Percentiles rank a stretch among this genome's conserved stretches.
Conservation (phyloP, 2,797 vertebrate genomes). For the Hybognathus amarus region DNA sequence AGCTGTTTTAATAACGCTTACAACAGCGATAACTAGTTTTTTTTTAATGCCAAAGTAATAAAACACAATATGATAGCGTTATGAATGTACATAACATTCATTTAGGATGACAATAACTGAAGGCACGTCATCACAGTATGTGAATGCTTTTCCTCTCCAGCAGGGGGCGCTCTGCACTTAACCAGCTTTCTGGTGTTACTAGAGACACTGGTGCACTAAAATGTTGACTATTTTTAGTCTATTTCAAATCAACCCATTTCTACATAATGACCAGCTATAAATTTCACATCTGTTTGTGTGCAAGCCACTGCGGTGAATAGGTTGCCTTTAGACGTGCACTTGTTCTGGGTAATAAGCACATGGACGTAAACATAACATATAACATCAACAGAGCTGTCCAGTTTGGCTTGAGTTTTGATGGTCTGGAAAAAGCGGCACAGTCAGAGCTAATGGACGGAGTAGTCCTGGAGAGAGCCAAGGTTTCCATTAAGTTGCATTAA, state of each 20-base stretch:
- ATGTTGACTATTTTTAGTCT: neutral
- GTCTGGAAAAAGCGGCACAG: constrained; percentile 62
- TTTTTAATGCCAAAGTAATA: neutral
- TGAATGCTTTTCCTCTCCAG: neutral
- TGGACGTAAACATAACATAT: constrained; percentile 4
- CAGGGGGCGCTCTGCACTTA: neutral
- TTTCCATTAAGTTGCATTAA: constrained; percentile 83
- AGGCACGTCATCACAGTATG: neutral
- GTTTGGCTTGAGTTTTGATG: constrained; percentile 17
- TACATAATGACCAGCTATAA: neutral
- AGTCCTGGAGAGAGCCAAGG: constrained; percentile 77
- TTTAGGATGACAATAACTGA: neutral
- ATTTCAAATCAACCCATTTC: neutral
- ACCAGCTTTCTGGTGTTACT: neutral
- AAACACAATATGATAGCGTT: neutral
- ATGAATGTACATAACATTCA: neutral
- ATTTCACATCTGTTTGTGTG: neutral
- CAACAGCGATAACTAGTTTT: no score
- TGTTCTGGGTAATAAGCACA: constrained; percentile 21
- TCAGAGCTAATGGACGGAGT: constrained; percentile 80
- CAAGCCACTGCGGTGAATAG: neutral
- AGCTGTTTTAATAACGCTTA: no score
- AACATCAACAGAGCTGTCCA: constrained; percentile 21
- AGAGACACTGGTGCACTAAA: neutral
- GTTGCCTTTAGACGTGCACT: constrained; percentile 1